A percentile compares a stretch with the other conserved stretches of the same genome.
Evolutionary conservation across 2,797 vertebrate species (phyloP).

Genomic region (Sebastiscus albofasciatus): DNA sequence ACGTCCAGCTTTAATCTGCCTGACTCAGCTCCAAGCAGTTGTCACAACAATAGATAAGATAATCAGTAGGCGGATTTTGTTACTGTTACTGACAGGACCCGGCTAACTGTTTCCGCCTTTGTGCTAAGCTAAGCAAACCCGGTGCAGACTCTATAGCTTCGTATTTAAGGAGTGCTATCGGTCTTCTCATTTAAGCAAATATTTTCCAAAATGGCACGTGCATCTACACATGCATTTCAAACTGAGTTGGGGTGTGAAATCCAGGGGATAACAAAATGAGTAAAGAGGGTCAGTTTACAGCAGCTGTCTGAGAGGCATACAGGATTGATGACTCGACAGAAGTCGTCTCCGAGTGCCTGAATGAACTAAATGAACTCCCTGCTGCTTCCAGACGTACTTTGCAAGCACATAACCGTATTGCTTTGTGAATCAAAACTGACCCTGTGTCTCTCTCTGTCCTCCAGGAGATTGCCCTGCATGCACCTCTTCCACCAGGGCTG

Average conservation of each 20-base stretch:
- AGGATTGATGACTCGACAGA: slow-evolving; percentile 55
- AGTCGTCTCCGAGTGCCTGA: slow-evolving; percentile 41
- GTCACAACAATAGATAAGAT: neutral
- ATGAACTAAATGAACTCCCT: slow-evolving; percentile 40
- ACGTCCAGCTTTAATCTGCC: neutral
- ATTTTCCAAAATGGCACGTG: neutral
- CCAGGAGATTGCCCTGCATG: slow-evolving; percentile 97
- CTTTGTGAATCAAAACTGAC: slow-evolving; percentile 11
- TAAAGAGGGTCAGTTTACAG: slow-evolving; percentile 46
- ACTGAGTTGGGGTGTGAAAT: neutral
- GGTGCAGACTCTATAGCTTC: neutral
- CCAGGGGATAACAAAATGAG: neutral
- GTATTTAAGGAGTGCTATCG: neutral
- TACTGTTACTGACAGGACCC: neutral
- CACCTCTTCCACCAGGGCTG: slow-evolving; percentile 85
- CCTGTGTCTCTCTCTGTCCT: slow-evolving; percentile 34
- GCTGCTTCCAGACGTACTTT: slow-evolving; percentile 8
- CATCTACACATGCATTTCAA: neutral
- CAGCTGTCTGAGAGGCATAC: slow-evolving; percentile 58
- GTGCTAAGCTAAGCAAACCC: neutral
- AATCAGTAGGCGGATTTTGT: neutral
- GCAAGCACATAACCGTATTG: slow-evolving; percentile 1
- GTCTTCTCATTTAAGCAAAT: neutral
- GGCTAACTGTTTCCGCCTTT: neutral
- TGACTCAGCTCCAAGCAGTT: neutral